These are phyloP conservation scores for Epizoanthus illoricatus DNA, from an alignment of 92 coral and sea anemone species.

Conservation along the genomic window DNA sequence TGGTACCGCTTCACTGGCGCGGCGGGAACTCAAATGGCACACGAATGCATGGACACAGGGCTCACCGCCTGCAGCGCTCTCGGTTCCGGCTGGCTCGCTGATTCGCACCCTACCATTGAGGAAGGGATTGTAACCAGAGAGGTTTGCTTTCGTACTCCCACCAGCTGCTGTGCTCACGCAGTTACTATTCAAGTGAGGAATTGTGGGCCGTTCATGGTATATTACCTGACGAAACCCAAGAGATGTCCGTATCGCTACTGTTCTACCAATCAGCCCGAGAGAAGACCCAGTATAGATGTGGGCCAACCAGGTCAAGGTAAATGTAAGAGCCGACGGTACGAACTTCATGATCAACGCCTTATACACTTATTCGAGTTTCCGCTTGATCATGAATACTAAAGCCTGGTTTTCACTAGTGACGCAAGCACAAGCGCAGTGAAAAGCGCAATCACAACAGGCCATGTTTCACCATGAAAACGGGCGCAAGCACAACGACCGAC, in stretches of 20 bases:
- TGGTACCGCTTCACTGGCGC: conserved; percentile 28
- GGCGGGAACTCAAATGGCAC: conserved; percentile 39
- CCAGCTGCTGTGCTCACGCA: conserved; percentile 18
- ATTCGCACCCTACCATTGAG: conserved; percentile 30
- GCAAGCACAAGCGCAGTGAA: no score
- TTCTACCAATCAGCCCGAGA: background rate
- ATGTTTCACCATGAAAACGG: no score
- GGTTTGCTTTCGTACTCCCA: conserved; percentile 29
- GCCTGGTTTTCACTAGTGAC: no score
- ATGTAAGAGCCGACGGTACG: no score
- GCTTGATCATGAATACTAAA: no score
- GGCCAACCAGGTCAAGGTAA: background rate
- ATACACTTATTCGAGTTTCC: no score
- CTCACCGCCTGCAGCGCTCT: conserved; percentile 19
- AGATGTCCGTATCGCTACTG: conserved; percentile 33
- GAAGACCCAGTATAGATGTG: background rate
- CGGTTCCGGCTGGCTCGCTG: conserved; percentile 30
- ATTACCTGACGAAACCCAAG: background rate
- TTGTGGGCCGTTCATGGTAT: conserved; percentile 27
- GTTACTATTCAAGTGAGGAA: conserved; percentile 18
- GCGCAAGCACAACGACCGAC: no score
- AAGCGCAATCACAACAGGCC: no score
- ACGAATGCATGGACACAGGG: conserved; percentile 3
- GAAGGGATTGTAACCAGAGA: conserved; percentile 25
- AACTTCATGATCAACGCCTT: no score